A percentile compares a stretch with the other conserved stretches of the same genome.
These are phyloP conservation scores for Petrocephalus zakoni DNA, from an alignment of 2,113 vertebrate genomes.

Conservation along the genomic window DNA sequence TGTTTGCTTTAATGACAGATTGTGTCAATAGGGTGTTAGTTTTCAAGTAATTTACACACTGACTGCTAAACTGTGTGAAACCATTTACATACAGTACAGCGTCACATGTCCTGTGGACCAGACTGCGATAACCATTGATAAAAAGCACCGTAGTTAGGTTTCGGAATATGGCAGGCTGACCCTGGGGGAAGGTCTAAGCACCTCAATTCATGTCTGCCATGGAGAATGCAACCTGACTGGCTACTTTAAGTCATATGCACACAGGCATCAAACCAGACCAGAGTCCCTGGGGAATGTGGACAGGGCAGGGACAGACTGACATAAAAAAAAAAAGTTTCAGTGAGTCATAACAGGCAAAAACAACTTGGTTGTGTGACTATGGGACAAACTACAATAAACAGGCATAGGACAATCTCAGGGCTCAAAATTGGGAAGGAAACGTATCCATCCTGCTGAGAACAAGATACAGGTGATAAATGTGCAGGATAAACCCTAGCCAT, in stretches of 20 bases:
- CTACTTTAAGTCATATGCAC: neutral
- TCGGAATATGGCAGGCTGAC: slow-evolving; percentile 44
- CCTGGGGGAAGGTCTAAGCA: slow-evolving; percentile 31
- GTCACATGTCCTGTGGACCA: slow-evolving; percentile 29
- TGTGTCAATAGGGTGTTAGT: neutral
- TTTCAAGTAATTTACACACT: neutral
- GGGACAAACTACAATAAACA: neutral
- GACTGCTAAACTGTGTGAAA: neutral
- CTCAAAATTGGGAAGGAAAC: neutral
- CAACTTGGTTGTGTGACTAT: neutral
- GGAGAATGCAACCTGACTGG: slow-evolving; percentile 34
- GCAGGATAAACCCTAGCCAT: neutral
- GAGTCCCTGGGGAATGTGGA: neutral
- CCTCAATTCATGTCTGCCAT: slow-evolving; percentile 25
- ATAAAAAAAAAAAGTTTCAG: neutral
- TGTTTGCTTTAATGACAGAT: neutral
- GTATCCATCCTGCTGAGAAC: neutral
- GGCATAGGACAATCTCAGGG: neutral
- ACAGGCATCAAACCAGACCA: neutral
- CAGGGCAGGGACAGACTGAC: neutral
- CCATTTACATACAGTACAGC: neutral
- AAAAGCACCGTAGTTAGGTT: slow-evolving; percentile 41
- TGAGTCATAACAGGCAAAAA: neutral
- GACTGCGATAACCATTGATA: slow-evolving; percentile 31
- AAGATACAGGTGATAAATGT: neutral